Evolutionary conservation across 2,113 vertebrate genomes (phyloP).

Genomic region (Notechis scutatus): DNA sequence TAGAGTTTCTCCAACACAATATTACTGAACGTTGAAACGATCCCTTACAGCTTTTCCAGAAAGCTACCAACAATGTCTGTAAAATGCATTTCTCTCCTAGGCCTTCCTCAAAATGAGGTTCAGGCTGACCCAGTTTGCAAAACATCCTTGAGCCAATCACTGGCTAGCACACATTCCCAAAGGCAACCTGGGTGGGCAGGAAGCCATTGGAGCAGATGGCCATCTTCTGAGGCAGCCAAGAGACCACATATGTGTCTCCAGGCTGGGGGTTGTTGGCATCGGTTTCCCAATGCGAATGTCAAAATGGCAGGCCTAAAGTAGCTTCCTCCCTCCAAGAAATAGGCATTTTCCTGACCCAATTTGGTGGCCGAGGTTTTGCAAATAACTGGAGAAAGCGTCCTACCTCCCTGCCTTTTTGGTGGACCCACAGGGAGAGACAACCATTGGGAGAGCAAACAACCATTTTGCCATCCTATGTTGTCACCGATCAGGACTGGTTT

Average conservation of each 20-base stretch:
- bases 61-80: constrained; percentile 25
- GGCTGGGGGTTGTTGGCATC: constrained; percentile 74
- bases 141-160: constrained; percentile 70
- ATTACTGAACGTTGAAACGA: constrained; percentile 64
- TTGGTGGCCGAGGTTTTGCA: constrained; percentile 29
- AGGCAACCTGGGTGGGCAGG: constrained; percentile 66
- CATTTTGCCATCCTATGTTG: background rate
- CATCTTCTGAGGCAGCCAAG: constrained; percentile 72
- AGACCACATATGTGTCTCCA: constrained; percentile 73
- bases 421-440: background rate
- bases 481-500: background rate
- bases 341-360: constrained; percentile 50
- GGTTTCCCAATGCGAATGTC: constrained; percentile 67
- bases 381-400: constrained; percentile 1
- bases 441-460: background rate
- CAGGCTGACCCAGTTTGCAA: constrained; percentile 66
- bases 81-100: constrained; percentile 71
- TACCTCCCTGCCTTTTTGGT: background rate
- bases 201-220: constrained; percentile 77
- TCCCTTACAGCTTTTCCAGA: constrained; percentile 47
- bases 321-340: constrained; percentile 46
- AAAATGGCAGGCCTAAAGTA: constrained; percentile 62
- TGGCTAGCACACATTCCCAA: constrained; percentile 68
- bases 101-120: constrained; percentile 66
- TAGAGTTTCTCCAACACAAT: constrained; percentile 43